Evolutionary conservation across 2,797 vertebrate species (phyloP).

Genomic region (Acipenser oxyrinchus): DNA sequence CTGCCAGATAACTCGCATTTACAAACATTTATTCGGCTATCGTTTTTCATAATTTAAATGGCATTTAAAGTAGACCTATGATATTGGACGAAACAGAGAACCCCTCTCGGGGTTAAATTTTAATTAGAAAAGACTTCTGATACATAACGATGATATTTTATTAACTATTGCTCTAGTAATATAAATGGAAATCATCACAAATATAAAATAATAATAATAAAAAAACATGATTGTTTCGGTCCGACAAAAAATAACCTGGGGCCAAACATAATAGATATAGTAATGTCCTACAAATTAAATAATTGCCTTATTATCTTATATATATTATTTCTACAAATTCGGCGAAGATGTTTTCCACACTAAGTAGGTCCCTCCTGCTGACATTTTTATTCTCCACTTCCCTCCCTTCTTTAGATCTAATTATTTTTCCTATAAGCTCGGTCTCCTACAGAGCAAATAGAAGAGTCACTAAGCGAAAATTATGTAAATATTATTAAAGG

Average conservation of each 20-base stretch:
- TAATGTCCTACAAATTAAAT: constrained; percentile 66
- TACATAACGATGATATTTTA: constrained; percentile 40
- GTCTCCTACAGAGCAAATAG: constrained; percentile 94
- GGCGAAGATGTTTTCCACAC: constrained; percentile 21
- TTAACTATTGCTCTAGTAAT: not conserved
- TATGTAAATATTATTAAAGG: constrained; percentile 99
- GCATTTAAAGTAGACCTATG: constrained; percentile 51
- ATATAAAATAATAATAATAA: constrained; percentile 1
- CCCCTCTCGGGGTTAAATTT: constrained; percentile 28
- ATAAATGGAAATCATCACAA: constrained; percentile 46
- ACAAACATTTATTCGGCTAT: constrained; percentile 67
- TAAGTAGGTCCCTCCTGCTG: constrained; percentile 14
- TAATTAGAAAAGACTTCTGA: constrained; percentile 43
- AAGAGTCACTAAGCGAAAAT: constrained; percentile 92
- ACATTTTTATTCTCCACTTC: constrained; percentile 26
- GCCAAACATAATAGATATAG: constrained; percentile 32
- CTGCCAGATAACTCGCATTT: constrained; percentile 74
- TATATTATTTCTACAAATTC: constrained; percentile 63
- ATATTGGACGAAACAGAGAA: constrained; percentile 28
- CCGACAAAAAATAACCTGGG: constrained; percentile 49
- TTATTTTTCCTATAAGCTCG: constrained; percentile 93
- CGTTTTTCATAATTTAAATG: constrained; percentile 66
- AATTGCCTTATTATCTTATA: constrained; percentile 65
- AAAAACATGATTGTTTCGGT: constrained; percentile 56
- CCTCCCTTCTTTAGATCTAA: constrained; percentile 77